These are phyloP conservation scores for Eupeodes luniger DNA, from an alignment of 2,888 invertebrate species.

Conservation along the genomic window DNA sequence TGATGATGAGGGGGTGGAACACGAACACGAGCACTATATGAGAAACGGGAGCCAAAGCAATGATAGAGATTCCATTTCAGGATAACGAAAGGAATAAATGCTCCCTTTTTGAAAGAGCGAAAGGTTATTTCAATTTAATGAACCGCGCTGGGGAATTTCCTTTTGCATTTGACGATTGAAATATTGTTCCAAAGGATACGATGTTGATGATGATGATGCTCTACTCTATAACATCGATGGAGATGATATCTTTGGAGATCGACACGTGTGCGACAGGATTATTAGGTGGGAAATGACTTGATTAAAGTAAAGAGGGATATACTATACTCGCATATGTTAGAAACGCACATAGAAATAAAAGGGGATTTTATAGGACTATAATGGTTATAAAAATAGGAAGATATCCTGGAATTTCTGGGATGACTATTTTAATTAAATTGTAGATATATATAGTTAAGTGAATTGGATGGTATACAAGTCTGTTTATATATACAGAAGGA, in stretches of 20 bases:
- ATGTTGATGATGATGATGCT: background rate
- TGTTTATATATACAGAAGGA: background rate
- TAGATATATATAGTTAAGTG: conserved; percentile 22
- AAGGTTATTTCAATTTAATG: conserved; percentile 71
- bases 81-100: conserved; percentile 59
- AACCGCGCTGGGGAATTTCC: conserved; percentile 51
- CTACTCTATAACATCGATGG: background rate
- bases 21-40: too few relatives aligned
- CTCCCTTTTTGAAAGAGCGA: conserved; percentile 38
- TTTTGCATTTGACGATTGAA: conserved; percentile 34
- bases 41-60: background rate
- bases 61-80: conserved; percentile 45
- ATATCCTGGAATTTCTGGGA: conserved; percentile 14
- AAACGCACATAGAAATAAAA: background rate
- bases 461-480: conserved; percentile 11
- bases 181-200: background rate
- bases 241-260: conserved; percentile 64
- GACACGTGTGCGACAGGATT: conserved; percentile 69
- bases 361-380: background rate
- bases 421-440: conserved; percentile 65
- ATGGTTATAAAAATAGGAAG: background rate
- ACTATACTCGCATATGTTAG: background rate
- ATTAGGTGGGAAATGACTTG: conserved; percentile 68
- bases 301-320: conserved; percentile 51
- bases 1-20: too few relatives aligned